phyloP scores from a whole-genome alignment of 2,888 invertebrate genomes.

The Ophonus ardosiacus region DNA sequence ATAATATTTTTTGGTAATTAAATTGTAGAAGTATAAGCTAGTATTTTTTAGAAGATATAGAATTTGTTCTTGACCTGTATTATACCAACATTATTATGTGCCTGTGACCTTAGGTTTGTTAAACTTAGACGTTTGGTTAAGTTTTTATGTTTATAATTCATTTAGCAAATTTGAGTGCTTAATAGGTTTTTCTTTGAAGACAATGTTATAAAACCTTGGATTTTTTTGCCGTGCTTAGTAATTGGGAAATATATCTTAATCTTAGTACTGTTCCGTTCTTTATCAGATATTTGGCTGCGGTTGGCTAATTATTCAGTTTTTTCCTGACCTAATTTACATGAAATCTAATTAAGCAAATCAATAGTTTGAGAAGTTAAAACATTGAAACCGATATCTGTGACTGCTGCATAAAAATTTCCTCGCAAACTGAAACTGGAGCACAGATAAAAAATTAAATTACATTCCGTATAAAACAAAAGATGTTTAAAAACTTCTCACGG shows the following conservation, averaged over 20 bases:
- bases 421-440: slow-evolving; percentile 31
- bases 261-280: slow-evolving; percentile 11
- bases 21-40: too few relatives aligned
- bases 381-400: slow-evolving; percentile 31
- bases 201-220: background rate
- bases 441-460: slow-evolving; percentile 49
- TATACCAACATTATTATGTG: too few relatives aligned
- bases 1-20: too few relatives aligned
- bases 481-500: slow-evolving; percentile 48
- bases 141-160: background rate
- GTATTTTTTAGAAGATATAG: too few relatives aligned
- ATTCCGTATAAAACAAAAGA: slow-evolving; percentile 47
- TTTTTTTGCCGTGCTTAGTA: background rate
- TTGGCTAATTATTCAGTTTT: slow-evolving; percentile 28
- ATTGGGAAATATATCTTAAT: slow-evolving; percentile 16
- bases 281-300: background rate
- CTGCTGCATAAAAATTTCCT: slow-evolving; percentile 34
- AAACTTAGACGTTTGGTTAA: background rate
- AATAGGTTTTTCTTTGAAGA: background rate
- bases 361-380: slow-evolving; percentile 37
- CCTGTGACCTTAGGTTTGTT: too few relatives aligned
- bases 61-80: too few relatives aligned
- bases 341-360: slow-evolving; percentile 38
- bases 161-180: background rate
- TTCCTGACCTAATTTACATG: slow-evolving; percentile 18